A percentile compares a stretch with the other conserved stretches of the same genome.
phyloP scores from a whole-genome alignment of 2,113 vertebrate genomes.

The Rattus norvegicus region GRCr8 NC_086039.1:62039001-62039500 shows the following conservation, averaged over 20 bases:
- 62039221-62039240: constrained; percentile 17
- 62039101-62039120: constrained; percentile 62
- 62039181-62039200: constrained; percentile 4
- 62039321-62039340: constrained; percentile 43
- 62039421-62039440: background rate
- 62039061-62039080: constrained; percentile 30
- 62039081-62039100: constrained; percentile 27
- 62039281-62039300: constrained; percentile 46
- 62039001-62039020: constrained; percentile 35
- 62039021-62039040: background rate
- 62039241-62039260: constrained; percentile 33
- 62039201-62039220: constrained; percentile 58
- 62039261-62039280: constrained; percentile 2
- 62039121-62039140: constrained; percentile 4
- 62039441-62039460: background rate
- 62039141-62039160: constrained; percentile 60
- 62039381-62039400: constrained; percentile 55
- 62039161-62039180: background rate
- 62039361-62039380: constrained; percentile 45
- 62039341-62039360: constrained; percentile 53
- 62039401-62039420: background rate
- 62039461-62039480: background rate
- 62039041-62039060: background rate
- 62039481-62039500: constrained; percentile 16
- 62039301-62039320: constrained; percentile 42